phyloP scores from a whole-genome alignment of 2,113 vertebrate genomes.

The Peromyscus maniculatus region DNA sequence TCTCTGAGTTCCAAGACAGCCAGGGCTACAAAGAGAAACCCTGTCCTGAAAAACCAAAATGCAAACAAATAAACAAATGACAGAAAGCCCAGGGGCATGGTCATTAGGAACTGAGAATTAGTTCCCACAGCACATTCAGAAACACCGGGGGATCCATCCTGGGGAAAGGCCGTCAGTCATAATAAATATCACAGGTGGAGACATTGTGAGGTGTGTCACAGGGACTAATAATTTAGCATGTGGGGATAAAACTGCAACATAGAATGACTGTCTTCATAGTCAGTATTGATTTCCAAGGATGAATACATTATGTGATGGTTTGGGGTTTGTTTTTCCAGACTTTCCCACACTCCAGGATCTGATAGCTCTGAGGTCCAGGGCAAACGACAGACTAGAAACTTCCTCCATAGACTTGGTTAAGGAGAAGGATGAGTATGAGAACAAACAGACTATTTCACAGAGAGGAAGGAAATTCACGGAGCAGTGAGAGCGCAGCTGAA shows the following conservation, averaged over 20 bases:
- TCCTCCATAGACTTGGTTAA: neutral
- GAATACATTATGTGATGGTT: neutral
- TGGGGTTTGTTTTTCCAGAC: neutral
- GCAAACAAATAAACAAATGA: neutral
- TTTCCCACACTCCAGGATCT: neutral
- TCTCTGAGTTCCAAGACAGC: neutral
- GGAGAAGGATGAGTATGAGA: neutral
- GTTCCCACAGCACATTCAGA: neutral
- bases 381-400: neutral
- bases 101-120: neutral
- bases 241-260: neutral
- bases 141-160: neutral
- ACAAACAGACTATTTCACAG: neutral
- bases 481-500: neutral
- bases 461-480: neutral
- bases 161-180: neutral
- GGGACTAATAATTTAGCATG: neutral
- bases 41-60: neutral
- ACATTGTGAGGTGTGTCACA: neutral
- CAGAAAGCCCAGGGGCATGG: neutral
- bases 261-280: neutral
- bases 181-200: neutral
- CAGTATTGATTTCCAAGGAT: neutral
- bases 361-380: neutral
- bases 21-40: neutral